These are phyloP conservation scores for Parotocinclus haroldoi DNA, from an alignment of 2,797 vertebrate genomes.

Conservation along the genomic window DNA sequence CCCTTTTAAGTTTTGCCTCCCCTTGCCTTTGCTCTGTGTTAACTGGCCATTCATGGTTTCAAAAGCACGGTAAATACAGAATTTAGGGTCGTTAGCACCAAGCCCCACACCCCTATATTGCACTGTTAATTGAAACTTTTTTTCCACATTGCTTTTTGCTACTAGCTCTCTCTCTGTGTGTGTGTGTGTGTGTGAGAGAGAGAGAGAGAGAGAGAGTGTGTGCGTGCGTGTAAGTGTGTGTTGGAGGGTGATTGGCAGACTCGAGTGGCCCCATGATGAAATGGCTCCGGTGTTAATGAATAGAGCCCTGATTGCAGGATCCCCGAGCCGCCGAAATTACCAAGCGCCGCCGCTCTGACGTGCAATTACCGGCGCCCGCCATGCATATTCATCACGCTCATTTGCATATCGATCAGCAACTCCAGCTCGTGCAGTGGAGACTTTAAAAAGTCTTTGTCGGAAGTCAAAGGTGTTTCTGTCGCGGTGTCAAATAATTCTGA, in stretches of 20 bases:
- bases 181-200: conserved; percentile 3
- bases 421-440: conserved; percentile 50
- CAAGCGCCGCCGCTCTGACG: conserved; percentile 90
- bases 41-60: conserved; percentile 72
- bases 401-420: conserved; percentile 96
- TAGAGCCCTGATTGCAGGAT: conserved; percentile 99
- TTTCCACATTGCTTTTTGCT: conserved; percentile 64
- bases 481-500: conserved; percentile 25
- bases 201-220: too few relatives aligned
- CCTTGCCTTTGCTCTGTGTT: conserved; percentile 60
- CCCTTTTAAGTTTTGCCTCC: conserved; percentile 65
- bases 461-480: conserved; percentile 54
- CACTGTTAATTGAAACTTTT: conserved; percentile 83
- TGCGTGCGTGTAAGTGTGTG: background rate
- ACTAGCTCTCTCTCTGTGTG: background rate
- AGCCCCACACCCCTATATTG: conserved; percentile 62
- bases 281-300: conserved; percentile 99
- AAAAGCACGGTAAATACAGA: conserved; percentile 74
- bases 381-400: conserved; percentile 98
- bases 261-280: conserved; percentile 93
- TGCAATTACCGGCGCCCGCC: conserved; percentile 97
- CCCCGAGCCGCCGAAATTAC: conserved; percentile 96
- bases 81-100: conserved; percentile 71
- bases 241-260: conserved; percentile 91
- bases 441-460: conserved; percentile 47